Conservation (phyloP, 2,888 invertebrate species). For the Hydriomena furcata region DNA sequence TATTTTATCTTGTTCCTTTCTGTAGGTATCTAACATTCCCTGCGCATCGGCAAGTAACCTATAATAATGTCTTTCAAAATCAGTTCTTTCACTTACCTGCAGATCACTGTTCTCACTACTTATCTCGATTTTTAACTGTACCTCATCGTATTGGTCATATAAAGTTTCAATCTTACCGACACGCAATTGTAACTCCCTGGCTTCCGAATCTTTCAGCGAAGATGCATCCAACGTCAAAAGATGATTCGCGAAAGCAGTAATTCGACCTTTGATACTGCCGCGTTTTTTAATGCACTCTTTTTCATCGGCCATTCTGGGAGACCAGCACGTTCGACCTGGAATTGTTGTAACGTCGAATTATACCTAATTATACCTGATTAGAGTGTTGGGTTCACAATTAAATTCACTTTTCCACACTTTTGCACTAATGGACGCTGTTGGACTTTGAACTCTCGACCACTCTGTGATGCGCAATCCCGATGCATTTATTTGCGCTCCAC, state of each 20-base stretch:
- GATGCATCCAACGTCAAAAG: no score
- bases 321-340: no score
- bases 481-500: no score
- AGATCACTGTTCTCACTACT: slow-evolving; percentile 8
- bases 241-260: slow-evolving; percentile 25
- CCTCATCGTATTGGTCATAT: slow-evolving; percentile 33
- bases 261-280: slow-evolving; percentile 8
- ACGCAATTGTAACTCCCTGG: slow-evolving; percentile 31
- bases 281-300: neutral
- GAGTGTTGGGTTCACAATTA: no score
- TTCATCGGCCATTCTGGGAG: slow-evolving; percentile 1
- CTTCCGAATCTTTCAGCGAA: slow-evolving; percentile 14
- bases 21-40: neutral
- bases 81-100: neutral
- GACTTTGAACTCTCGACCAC: no score
- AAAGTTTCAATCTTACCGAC: slow-evolving; percentile 25
- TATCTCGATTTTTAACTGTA: slow-evolving; percentile 24
- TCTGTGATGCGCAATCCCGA: no score
- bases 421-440: no score
- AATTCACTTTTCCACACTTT: no score
- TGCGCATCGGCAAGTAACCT: neutral
- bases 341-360: no score
- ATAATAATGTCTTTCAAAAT: neutral
- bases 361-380: no score
- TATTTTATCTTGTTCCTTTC: neutral